Base-by-base conservation (phyloP, 2,797 vertebrate genomes). In the Trematomus bernacchii region DNA sequence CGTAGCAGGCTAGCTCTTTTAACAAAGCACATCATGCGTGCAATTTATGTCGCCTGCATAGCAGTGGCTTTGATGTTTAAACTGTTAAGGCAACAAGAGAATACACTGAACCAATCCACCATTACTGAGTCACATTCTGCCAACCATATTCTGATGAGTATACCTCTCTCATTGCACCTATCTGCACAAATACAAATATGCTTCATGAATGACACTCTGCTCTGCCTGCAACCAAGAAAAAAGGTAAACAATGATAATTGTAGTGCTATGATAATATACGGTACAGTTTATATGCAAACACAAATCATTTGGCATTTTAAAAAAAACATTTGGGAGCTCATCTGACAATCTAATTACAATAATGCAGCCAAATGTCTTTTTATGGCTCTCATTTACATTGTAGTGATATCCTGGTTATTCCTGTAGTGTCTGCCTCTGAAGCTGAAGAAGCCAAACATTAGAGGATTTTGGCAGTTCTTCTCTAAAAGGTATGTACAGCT, bases 271-370 rank as follows among this genome's bases (percentile, higher is more conserved):
- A 78, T 73, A 76, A 73, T 61, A 64, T 27, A 67, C 23, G 47
- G 44, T 58, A 33, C 44, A 47, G 54, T 82, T 82, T 68, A 76
- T 62, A 61, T 69, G 69, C 58, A 87, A 66, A 91, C 77, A 70
- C 55, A 82, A 86, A 85, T 68, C 8, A 73, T 83, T 82, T 80
- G 37, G 52, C 55, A 30, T 71, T 78, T 80, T 43, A 13, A 53
- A 66, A 64, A 84, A 79, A 27, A 59, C 60, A 75, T 83, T 69
- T 77, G 42, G 37, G 40, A 55, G 46, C 48, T 76, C 46, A 76
- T 76, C 66, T 71, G 63, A 85, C 71, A 78, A 37, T 76, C 64
- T 80, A 85, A 91, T 87, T 82, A 83, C 57, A 85, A 84, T 67
- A 73, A 84, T 80, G 59, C 54, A 54, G 43, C 65, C 59, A 83